These are phyloP conservation scores for Diogma glabrata DNA, from an alignment of 2,888 invertebrate species.

Conservation along the genomic window DNA sequence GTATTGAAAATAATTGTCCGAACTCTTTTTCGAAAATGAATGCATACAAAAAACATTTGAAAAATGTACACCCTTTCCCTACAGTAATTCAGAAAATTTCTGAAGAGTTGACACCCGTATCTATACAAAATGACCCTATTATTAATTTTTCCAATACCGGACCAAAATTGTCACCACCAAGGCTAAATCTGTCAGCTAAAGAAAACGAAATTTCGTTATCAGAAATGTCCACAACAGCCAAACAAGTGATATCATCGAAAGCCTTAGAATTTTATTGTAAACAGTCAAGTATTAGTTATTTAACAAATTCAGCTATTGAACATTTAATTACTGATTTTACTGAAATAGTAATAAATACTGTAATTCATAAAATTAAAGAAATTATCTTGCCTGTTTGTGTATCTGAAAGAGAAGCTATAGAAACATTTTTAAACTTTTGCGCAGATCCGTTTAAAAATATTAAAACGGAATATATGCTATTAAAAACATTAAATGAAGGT, in stretches of 20 bases:
- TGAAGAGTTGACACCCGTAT: too few species aligned
- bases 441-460: conserved; percentile 3
- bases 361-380: not conserved
- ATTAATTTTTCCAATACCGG: too few species aligned
- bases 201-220: too few species aligned
- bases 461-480: not conserved
- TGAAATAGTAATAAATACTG: not conserved
- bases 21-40: too few species aligned
- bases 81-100: too few species aligned
- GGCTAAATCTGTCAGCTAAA: too few species aligned
- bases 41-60: not conserved
- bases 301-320: not conserved
- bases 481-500: not conserved
- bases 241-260: not conserved
- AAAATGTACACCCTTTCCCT: not conserved
- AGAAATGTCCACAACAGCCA: too few species aligned
- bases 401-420: not conserved
- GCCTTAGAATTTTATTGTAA: not conserved
- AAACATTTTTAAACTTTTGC: not conserved
- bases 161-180: too few species aligned
- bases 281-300: not conserved
- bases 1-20: not conserved
- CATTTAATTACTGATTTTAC: not conserved
- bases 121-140: too few species aligned
- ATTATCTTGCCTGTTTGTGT: not conserved